Percentiles rank a stretch among this genome's conserved stretches.
These are phyloP conservation scores for Eupithecia pulchellata DNA, from an alignment of 2,888 invertebrate genomes.

Conservation along the genomic window DNA sequence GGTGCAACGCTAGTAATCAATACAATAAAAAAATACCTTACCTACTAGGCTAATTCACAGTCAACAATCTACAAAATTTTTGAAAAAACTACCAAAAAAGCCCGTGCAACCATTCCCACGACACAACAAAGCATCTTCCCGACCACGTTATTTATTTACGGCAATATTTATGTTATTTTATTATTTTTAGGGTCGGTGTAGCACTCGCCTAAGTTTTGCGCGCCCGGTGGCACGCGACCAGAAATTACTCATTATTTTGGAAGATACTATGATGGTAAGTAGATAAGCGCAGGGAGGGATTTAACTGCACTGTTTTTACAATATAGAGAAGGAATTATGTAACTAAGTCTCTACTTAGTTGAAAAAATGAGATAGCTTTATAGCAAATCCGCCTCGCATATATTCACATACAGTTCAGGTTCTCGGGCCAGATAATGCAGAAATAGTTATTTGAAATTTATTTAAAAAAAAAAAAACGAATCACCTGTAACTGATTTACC, in stretches of 20 bases:
- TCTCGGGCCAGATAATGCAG: no score
- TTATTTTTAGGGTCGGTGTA: slow-evolving; percentile 40
- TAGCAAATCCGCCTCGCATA: no score
- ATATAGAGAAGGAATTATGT: background rate
- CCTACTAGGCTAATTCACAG: background rate
- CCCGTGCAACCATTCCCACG: slow-evolving; percentile 58
- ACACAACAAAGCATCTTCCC: slow-evolving; percentile 51
- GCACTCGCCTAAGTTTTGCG: slow-evolving; percentile 40
- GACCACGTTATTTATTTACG: slow-evolving; percentile 61
- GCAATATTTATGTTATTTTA: slow-evolving; percentile 65
- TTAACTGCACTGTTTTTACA: background rate
- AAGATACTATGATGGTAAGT: slow-evolving; percentile 37
- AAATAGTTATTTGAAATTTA: no score
- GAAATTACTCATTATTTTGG: slow-evolving; percentile 46
- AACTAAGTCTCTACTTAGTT: no score
- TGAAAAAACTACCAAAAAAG: slow-evolving; percentile 9
- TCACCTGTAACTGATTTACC: no score
- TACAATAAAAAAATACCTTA: no score
- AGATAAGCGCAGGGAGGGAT: slow-evolving; percentile 35
- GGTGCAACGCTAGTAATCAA: no score
- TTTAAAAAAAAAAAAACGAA: no score
- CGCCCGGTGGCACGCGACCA: slow-evolving; percentile 53
- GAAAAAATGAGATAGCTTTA: no score
- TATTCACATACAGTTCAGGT: no score
- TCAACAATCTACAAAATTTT: background rate